Conservation (phyloP, 2,797 vertebrate genomes). For the Onychomys arenicola region DNA sequence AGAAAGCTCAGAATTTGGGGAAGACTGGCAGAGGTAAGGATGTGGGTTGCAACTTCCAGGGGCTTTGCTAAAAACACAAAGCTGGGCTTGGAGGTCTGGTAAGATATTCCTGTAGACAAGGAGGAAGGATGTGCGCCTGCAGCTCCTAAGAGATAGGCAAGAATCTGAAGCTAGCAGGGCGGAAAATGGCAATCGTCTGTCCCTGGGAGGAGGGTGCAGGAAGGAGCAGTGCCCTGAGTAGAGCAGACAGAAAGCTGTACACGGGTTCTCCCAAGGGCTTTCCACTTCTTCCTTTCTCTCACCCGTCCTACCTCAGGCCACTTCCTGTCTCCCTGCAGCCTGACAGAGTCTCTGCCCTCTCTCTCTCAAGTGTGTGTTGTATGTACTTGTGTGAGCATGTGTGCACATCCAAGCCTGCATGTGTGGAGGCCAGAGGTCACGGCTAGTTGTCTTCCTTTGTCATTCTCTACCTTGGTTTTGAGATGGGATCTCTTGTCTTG, state of each 20-base stretch:
- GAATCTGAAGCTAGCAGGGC: not conserved
- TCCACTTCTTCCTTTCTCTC: not conserved
- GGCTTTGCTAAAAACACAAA: constrained; percentile 11
- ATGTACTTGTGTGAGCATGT: not conserved
- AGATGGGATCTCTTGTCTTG: not conserved
- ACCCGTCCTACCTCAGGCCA: not conserved
- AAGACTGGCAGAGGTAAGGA: not conserved
- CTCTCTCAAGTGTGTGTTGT: not conserved
- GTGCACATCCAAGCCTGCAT: not conserved
- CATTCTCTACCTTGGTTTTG: not conserved
- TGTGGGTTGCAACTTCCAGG: not conserved
- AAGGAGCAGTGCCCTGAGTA: not conserved
- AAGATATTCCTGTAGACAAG: not conserved
- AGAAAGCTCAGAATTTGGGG: not conserved
- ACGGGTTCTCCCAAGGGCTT: not conserved
- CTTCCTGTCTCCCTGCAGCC: not conserved
- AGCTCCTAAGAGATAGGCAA: constrained; percentile 4
- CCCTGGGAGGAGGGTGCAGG: not conserved
- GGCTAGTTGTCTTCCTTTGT: not conserved
- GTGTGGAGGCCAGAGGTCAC: not conserved
- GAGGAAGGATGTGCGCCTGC: not conserved
- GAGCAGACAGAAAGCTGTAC: not conserved
- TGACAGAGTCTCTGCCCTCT: not conserved
- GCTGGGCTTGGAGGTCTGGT: not conserved
- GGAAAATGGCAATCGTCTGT: not conserved